Percentiles rank a stretch among this genome's conserved stretches.
These are phyloP conservation scores for Pachydiplax longipennis DNA, from an alignment of 2,888 invertebrate species.

Conservation along the genomic window DNA sequence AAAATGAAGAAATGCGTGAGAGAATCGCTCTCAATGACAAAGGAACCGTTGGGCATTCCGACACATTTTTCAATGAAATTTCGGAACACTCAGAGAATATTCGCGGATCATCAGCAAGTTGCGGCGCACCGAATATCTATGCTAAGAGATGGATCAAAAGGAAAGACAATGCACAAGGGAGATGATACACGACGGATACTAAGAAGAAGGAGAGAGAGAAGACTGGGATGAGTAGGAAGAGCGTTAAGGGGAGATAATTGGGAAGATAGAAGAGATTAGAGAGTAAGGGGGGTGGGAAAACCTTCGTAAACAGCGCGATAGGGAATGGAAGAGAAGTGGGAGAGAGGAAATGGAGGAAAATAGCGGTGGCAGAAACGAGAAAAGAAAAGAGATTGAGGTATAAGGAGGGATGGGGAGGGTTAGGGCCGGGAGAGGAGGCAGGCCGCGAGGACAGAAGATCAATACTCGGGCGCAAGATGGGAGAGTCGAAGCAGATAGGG, in stretches of 20 bases:
- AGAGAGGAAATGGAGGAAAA: neutral
- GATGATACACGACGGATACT: too few relatives aligned
- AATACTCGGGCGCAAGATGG: neutral
- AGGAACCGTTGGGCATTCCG: too few relatives aligned
- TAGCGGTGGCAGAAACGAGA: neutral
- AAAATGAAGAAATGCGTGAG: too few relatives aligned
- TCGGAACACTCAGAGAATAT: too few relatives aligned
- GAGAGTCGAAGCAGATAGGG: neutral
- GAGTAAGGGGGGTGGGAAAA: neutral
- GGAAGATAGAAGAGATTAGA: neutral
- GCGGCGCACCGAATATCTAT: too few relatives aligned
- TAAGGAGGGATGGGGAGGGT: neutral
- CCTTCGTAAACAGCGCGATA: neutral
- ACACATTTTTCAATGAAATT: too few relatives aligned
- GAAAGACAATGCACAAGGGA: too few relatives aligned
- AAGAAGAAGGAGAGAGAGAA: too few relatives aligned
- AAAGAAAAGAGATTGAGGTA: neutral
- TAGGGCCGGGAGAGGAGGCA: neutral
- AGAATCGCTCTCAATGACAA: too few relatives aligned
- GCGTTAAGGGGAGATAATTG: neutral
- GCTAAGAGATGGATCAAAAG: too few relatives aligned
- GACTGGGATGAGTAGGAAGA: neutral
- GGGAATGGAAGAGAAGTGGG: neutral
- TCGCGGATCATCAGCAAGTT: too few relatives aligned
- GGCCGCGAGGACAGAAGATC: neutral